Base-by-base conservation (phyloP, 23 tunicate species). In the Clavelina lepadiformis region DNA sequence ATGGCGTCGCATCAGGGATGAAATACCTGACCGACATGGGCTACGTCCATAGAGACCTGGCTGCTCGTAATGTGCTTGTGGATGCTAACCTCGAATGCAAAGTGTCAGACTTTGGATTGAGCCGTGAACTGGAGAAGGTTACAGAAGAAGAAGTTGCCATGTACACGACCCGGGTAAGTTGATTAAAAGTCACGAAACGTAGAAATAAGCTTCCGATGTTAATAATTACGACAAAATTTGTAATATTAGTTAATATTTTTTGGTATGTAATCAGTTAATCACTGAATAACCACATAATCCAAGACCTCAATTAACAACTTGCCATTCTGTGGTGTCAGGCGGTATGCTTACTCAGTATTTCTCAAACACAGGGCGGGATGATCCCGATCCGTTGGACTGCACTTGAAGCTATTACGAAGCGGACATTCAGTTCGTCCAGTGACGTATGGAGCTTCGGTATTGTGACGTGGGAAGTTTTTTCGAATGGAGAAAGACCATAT, bases 371-470 rank as follows among this genome's bases (percentile, higher is more conserved):
- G 98, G 99, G 99, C 1, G 99, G 99, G 2, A 94, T 86, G 91
- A 94, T 94, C 20, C 91, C 99, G 3, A 76, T 94, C 28, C 82
- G 94, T 1, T 94, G 99, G 99, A 94, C 99, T 3, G 88, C 99
- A 1, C 95, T 86, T 24, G 99, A 94, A 76, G 99, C 99, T 3
- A 94, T 94, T 31, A 74, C 81, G 20, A 56, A 66, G 56, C 69
- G 94, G 33, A 86, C 85, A 18, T 94, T 87, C 61, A 80, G 87
- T 36, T 67, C 94, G 33, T 76, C 83, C 0, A 86, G 96, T 67
- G 99, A 94, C 79, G 99, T 94, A 57, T 94, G 99, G 99, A 94
- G 99, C 65, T 94, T 61, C 53, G 99, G 96, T 15, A 62, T 94
- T 21, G 83, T 86, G 63, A 81, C 62, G 82, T 94, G 99, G 99